Evolutionary conservation across 2,888 invertebrate species (phyloP).

Genomic region (Dryocosmus kuriphilus): DNA sequence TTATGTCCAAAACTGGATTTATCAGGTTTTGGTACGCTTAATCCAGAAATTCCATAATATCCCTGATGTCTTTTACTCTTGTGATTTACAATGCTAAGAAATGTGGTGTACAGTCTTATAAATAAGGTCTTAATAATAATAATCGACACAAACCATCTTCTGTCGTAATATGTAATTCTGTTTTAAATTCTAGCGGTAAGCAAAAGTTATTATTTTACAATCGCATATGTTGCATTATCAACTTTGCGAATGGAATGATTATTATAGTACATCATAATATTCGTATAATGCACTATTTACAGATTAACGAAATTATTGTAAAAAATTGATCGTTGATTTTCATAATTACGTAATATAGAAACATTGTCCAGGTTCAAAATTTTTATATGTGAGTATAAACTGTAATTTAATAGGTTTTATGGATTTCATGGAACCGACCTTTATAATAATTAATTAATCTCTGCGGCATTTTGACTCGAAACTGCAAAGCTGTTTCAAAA

Average conservation of each 20-base stretch:
- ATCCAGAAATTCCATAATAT: not conserved
- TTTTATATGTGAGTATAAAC: not conserved
- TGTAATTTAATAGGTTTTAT: not conserved
- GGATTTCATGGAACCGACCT: not conserved
- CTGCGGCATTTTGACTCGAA: not conserved
- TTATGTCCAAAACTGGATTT: not conserved
- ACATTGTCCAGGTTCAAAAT: not conserved
- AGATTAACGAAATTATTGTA: not conserved
- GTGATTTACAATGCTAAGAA: slow-evolving; percentile 4
- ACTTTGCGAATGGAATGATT: not conserved
- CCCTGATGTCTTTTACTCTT: not conserved
- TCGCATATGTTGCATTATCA: not conserved
- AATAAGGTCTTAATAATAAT: slow-evolving; percentile 1
- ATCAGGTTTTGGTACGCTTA: not conserved
- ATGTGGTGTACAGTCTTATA: slow-evolving; percentile 25
- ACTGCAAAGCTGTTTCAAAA: not conserved
- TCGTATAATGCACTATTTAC: slow-evolving; percentile 4
- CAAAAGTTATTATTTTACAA: slow-evolving; percentile 8
- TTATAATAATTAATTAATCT: not conserved
- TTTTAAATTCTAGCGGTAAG: slow-evolving; percentile 16
- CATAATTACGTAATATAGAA: not conserved
- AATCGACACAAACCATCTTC: not conserved
- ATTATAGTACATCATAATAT: not conserved
- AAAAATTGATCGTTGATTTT: not conserved
- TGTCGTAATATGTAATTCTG: slow-evolving; percentile 4